phyloP scores from a whole-genome alignment of 1,140 invertebrate species.

The Lordiphosa collinella region DNA sequence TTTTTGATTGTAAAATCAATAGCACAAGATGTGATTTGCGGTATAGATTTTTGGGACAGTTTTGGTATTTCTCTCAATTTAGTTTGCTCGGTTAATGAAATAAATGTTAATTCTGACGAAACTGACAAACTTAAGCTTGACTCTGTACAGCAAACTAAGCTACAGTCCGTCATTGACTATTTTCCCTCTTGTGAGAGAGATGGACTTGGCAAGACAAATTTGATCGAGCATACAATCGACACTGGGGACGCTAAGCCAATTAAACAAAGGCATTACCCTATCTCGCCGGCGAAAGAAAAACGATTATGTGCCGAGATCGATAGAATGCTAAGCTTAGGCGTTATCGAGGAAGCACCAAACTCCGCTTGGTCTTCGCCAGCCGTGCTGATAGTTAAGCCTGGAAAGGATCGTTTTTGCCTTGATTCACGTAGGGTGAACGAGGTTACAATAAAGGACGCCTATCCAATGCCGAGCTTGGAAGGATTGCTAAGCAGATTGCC shows the following conservation, averaged over 20 bases:
- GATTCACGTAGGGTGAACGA: background rate
- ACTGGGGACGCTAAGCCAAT: background rate
- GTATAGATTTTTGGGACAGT: too few relatives aligned
- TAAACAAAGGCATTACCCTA: background rate
- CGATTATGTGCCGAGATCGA: background rate
- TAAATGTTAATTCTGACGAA: too few relatives aligned
- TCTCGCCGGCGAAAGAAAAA: background rate
- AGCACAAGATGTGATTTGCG: too few relatives aligned
- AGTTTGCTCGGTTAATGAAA: too few relatives aligned
- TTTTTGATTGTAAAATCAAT: too few relatives aligned
- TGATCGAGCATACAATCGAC: background rate
- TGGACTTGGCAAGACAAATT: background rate
- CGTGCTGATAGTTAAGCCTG: background rate
- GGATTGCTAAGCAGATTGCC: background rate
- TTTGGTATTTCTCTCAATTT: too few relatives aligned
- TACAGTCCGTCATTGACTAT: background rate
- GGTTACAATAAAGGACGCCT: background rate
- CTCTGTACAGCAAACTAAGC: too few relatives aligned
- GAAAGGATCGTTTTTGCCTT: too few relatives aligned
- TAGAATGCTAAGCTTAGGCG: background rate
- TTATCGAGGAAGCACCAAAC: background rate
- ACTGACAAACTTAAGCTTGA: too few relatives aligned
- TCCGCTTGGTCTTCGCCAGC: conserved; percentile 1
- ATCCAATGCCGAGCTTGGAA: background rate
- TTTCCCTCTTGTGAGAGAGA: background rate